Percentiles rank a stretch among this genome's conserved stretches.
phyloP scores from a whole-genome alignment of 1,140 invertebrate species.

The Cyclina sinensis region DNA sequence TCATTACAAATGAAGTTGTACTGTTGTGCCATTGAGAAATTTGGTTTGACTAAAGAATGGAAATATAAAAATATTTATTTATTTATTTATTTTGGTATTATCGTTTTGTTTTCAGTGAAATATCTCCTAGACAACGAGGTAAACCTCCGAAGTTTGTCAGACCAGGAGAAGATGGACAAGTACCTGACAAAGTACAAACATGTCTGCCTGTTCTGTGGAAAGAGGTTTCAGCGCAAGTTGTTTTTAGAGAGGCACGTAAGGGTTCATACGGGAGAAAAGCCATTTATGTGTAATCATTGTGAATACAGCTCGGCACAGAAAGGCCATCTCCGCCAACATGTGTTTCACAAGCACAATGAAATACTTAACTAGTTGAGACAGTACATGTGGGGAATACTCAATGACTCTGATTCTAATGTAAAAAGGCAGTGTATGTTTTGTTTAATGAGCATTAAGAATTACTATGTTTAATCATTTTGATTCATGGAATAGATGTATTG shows the following conservation, averaged over 20 bases:
- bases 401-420: too few species aligned
- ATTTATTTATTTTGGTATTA: too few species aligned
- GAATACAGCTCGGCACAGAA: background rate
- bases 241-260: conserved; percentile 22
- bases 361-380: too few species aligned
- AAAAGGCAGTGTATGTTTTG: too few species aligned
- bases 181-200: background rate
- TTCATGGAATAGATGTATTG: too few species aligned
- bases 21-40: too few species aligned
- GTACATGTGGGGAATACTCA: too few species aligned
- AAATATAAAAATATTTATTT: too few species aligned
- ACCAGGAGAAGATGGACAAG: background rate
- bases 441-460: too few species aligned
- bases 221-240: background rate
- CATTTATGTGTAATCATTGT: conserved; percentile 11
- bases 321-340: background rate
- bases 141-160: background rate
- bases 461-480: too few species aligned
- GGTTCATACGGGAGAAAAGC: conserved; percentile 51
- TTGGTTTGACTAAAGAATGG: too few species aligned
- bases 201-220: background rate
- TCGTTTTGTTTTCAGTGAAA: conserved; percentile 21
- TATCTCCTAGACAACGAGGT: background rate
- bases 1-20: too few species aligned
- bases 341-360: background rate